Percentiles rank a stretch among this genome's conserved stretches.
Conservation (phyloP, 2,797 vertebrate genomes). For the Percopsis omiscomaycus region DNA sequence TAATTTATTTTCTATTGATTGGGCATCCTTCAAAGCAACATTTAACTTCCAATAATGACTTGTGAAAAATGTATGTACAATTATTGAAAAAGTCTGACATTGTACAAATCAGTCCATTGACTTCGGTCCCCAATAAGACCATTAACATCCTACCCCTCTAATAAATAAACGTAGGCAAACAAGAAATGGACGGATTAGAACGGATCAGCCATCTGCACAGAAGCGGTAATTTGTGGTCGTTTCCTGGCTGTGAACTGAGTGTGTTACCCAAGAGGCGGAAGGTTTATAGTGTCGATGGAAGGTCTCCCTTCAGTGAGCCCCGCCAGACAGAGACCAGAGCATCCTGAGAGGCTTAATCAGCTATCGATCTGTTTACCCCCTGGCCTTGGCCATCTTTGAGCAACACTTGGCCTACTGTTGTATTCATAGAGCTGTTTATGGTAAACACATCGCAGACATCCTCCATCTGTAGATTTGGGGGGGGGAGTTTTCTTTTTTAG, state of each 20-base stretch:
- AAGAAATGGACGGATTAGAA: neutral
- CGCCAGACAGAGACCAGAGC: slow-evolving; percentile 21
- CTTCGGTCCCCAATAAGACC: slow-evolving; percentile 11
- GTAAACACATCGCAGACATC: slow-evolving; percentile 9
- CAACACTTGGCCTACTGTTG: slow-evolving; percentile 43
- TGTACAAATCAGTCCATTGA: slow-evolving; percentile 19
- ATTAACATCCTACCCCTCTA: slow-evolving; percentile 20
- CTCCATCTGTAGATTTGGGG: no score
- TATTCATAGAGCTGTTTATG: slow-evolving; percentile 59
- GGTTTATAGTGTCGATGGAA: slow-evolving; percentile 8
- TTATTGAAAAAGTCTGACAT: slow-evolving; percentile 17
- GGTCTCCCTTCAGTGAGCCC: slow-evolving; percentile 6
- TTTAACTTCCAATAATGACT: slow-evolving; percentile 9
- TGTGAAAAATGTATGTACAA: slow-evolving; percentile 12
- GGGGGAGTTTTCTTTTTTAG: no score
- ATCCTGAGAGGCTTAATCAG: slow-evolving; percentile 46
- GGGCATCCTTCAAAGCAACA: slow-evolving; percentile 21
- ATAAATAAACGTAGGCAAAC: slow-evolving; percentile 18
- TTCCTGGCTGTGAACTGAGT: slow-evolving; percentile 12
- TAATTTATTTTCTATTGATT: slow-evolving; percentile 22
- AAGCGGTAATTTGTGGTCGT: slow-evolving; percentile 8
- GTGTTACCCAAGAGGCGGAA: slow-evolving; percentile 6
- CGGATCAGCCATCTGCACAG: neutral
- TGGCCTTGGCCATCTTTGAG: slow-evolving; percentile 31
- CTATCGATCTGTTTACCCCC: slow-evolving; percentile 65